These are phyloP conservation scores for Dasysyrphus tricinctus DNA, from an alignment of 2,888 invertebrate species.

Conservation along the genomic window DNA sequence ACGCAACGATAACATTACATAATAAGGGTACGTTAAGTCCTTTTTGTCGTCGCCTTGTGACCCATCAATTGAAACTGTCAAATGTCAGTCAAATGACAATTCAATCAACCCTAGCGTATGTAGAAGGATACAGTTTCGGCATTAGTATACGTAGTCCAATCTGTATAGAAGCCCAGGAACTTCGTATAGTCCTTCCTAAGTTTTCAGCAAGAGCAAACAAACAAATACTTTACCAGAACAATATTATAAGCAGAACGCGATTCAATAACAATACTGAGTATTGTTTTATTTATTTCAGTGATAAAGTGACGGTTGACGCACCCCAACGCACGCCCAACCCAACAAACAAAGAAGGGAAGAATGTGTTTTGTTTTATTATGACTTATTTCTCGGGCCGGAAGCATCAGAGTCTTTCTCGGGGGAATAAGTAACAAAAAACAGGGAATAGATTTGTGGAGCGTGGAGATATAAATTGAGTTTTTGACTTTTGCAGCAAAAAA, in stretches of 20 bases:
- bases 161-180: background rate
- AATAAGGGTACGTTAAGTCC: constrained; percentile 42
- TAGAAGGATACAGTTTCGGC: constrained; percentile 26
- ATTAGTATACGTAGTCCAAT: background rate
- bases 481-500: constrained; percentile 51
- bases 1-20: constrained; percentile 60
- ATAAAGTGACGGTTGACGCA: background rate
- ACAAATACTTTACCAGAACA: background rate
- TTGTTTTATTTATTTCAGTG: constrained; percentile 17
- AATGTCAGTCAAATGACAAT: constrained; percentile 72
- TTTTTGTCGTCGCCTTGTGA: constrained; percentile 31
- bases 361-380: constrained; percentile 48
- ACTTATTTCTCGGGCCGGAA: constrained; percentile 24
- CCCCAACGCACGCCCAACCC: background rate
- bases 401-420: constrained; percentile 16
- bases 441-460: constrained; percentile 20
- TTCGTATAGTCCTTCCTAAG: background rate
- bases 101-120: constrained; percentile 49
- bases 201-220: background rate
- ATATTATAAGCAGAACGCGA: constrained; percentile 2
- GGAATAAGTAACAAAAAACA: constrained; percentile 33
- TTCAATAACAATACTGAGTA: constrained; percentile 8
- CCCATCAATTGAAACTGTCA: constrained; percentile 67
- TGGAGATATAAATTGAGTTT: constrained; percentile 60
- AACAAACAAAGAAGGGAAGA: background rate